Base-by-base conservation (phyloP, 2,888 invertebrate species). In the Leptinotarsa peninsularis region DNA sequence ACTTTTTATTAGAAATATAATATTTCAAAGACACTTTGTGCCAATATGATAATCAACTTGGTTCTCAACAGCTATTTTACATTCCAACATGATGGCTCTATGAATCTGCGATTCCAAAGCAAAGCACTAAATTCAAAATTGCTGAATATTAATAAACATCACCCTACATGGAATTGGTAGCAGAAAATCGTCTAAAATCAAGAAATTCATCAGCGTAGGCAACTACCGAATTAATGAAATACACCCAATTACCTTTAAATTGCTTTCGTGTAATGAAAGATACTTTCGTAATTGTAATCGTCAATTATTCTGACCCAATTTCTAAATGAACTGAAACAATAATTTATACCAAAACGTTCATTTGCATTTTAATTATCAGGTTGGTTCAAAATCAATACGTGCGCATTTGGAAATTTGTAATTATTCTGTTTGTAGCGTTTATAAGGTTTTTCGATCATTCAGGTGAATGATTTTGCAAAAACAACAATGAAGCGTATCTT, bases 301-400 rank as follows among this genome's bases (percentile, higher is more conserved):
- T 72, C 77, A 72, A 77, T 75, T 73, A 67, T 63, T 70, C 49
- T 72, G 72, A 60, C 71, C 76, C 68, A 76, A 63, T 76, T 76
- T 76, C 69, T 54, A 33, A 74, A 69, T 73, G 67, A 70, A 70
- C 70, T 21, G 63, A 73, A 73, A 72, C 73, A 76, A 76, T 76
- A 70, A 76, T 71, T 76, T 73, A 73, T 73, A 63, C 67, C 66
- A 60, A 71, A 67, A 76, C 70, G 76, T 73, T 73, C 60, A 70
- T 70, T 76, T 76, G 66, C 76, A 66, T 73, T 76, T 73, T 72
- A 76, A 76, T 76, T 76, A 71, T 76, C 76, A 76, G 71, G 73
- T 67, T 70, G 76, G 67, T 58, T 70, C 52, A 67, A 73, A 73
- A 73, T 76, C 70, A 73, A 76, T 72, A 58, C 66, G 60, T 52